Conservation (phyloP, 1,140 invertebrate genomes). For the Sarcophaga peregrina region DNA sequence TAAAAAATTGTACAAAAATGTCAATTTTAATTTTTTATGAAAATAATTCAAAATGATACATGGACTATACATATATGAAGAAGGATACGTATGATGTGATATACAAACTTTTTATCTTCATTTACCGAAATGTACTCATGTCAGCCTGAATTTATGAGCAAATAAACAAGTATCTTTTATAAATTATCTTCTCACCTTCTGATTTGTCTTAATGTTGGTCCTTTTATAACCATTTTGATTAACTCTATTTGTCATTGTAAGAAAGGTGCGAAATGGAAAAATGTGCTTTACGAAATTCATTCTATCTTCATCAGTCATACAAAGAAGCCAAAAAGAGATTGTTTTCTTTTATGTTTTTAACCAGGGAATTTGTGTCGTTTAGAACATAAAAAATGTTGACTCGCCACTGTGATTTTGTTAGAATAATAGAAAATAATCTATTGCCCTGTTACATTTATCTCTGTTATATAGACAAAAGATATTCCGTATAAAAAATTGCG, state of each 20-base stretch:
- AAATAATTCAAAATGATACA: no score
- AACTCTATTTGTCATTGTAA: background rate
- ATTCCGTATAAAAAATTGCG: no score
- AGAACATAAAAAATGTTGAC: background rate
- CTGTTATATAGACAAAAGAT: no score
- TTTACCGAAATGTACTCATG: background rate
- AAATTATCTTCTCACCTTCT: background rate
- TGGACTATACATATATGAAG: no score
- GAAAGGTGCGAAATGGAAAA: background rate
- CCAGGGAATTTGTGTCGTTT: no score
- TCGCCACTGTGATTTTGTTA: background rate
- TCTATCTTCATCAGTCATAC: constrained; percentile 34
- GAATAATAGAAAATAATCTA: constrained; percentile 5
- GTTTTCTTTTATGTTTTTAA: background rate
- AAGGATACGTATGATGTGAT: no score
- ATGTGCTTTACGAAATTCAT: constrained; percentile 1
- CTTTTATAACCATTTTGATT: background rate
- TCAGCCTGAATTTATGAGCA: background rate
- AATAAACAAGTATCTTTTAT: background rate
- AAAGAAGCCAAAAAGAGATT: constrained; percentile 1
- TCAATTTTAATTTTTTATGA: no score
- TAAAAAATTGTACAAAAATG: no score
- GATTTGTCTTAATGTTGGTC: background rate
- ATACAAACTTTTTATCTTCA: no score
- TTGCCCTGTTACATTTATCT: background rate